Evolutionary conservation across 1,140 invertebrate genomes (phyloP), one percentile per base, ranked within the genome.

Genomic region (Drosophila sturtevanti): DNA sequence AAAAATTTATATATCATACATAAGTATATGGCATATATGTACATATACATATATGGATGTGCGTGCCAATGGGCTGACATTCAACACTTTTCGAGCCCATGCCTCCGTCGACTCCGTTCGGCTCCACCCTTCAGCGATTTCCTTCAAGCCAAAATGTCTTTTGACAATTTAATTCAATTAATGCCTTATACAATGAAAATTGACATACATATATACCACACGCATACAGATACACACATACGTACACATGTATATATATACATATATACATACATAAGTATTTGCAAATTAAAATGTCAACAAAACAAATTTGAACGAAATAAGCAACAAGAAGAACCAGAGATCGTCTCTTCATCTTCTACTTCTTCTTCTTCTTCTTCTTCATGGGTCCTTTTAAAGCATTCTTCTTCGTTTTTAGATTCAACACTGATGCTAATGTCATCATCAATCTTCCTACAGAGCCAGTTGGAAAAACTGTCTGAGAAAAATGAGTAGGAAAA

Each of bases 391-490:
- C 66, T 77, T 77, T 86, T 75, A 81, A 79, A 90, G 41, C 41
- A 79, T 56, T 56, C 54, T 56, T 56, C 54, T 31, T 35, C 55
- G 68, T 76, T 76, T 76, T 68, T 75, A 82, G 70, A 72, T 86
- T 90, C 72, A 74, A 90, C 87, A 90, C 87, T 84, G 87, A 90
- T 90, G 87, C 87, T 90, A 90, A 90, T 90, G 87, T 90, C 87
- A 90, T 90, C 87, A 90, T 90, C 87, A 90, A 90, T 90, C 87
- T 90, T 90, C 89, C 69, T 89, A 79, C 64, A 10, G 72, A 56
- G 54, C 16, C 72, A 72, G 72, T 31, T 65, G 72, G 48, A 63
- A 62, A 64, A 16, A 34, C 63, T 51, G 41, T 14, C 67, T 62
- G 63, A 56, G 16, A 48, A 48, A 48, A 48, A 48, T 48, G 41